Percentiles rank a stretch among this genome's conserved stretches.
Conservation (phyloP, 2,113 vertebrate genomes). For the Theropithecus gelada region DNA sequence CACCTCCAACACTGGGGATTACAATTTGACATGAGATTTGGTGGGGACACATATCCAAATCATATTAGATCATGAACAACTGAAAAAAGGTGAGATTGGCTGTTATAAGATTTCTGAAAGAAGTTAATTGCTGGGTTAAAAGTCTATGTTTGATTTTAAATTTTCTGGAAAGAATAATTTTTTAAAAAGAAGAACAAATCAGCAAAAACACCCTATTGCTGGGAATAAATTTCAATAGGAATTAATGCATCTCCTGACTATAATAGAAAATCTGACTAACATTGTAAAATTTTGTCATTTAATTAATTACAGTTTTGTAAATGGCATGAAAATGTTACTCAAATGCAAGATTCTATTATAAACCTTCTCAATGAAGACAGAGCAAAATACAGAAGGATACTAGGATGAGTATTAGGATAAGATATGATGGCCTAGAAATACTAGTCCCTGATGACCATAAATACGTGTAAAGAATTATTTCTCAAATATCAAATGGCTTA, state of each 20-base stretch:
- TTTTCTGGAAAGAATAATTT: not conserved
- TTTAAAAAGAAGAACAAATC: not conserved
- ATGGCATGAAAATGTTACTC: not conserved
- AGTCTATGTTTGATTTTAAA: not conserved
- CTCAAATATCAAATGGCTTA: not conserved
- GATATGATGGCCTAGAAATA: not conserved
- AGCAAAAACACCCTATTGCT: not conserved
- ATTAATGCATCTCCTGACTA: not conserved
- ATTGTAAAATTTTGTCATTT: slow-evolving; percentile 20
- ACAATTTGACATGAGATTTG: too few species aligned
- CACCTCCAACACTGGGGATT: too few species aligned
- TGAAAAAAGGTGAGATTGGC: not conserved
- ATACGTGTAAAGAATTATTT: not conserved
- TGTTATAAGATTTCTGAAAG: not conserved
- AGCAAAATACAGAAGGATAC: not conserved
- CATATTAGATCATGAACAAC: not conserved
- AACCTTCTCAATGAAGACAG: not conserved
- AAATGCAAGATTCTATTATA: not conserved
- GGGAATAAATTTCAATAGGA: not conserved
- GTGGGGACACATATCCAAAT: too few species aligned
- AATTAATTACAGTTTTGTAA: slow-evolving; percentile 17
- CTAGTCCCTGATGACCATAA: not conserved
- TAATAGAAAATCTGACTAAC: not conserved
- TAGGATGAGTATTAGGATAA: not conserved
- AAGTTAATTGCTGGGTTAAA: not conserved